These are phyloP conservation scores for Theocolax elegans DNA, from an alignment of 1,140 invertebrate species.

Conservation along the genomic window DNA sequence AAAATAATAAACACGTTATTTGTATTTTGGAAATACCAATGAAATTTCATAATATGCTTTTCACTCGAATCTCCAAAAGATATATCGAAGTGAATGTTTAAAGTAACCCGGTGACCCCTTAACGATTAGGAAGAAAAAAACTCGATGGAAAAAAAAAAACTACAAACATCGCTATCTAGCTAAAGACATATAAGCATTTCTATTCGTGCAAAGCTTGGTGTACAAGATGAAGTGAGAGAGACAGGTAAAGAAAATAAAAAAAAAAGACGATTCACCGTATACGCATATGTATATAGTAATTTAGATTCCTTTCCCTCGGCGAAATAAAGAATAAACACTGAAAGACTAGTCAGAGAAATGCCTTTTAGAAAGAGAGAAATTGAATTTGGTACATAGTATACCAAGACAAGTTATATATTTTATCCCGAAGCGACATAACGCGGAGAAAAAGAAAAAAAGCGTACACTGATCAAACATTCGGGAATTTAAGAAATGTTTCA, in stretches of 20 bases:
- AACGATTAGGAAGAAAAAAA: too few relatives aligned
- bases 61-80: too few relatives aligned
- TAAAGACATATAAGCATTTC: conserved; percentile 23
- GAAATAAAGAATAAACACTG: conserved; percentile 23
- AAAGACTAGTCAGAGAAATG: conserved; percentile 32
- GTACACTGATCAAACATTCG: conserved; percentile 2
- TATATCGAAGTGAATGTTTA: too few relatives aligned
- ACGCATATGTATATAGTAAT: conserved; percentile 1
- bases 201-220: conserved; percentile 38
- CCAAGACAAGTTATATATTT: conserved; percentile 16
- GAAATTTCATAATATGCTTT: too few relatives aligned
- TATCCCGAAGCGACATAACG: not conserved
- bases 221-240: conserved; percentile 39
- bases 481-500: not conserved
- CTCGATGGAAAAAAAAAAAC: too few relatives aligned
- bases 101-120: too few relatives aligned
- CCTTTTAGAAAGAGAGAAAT: conserved; percentile 25
- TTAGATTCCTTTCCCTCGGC: conserved; percentile 10
- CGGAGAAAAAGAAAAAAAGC: conserved; percentile 5
- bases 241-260: conserved; percentile 31
- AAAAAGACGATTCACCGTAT: too few relatives aligned
- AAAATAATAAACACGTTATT: too few relatives aligned
- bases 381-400: conserved; percentile 2
- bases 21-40: too few relatives aligned
- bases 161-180: conserved; percentile 10